A percentile compares a stretch with the other conserved stretches of the same genome.
These are phyloP conservation scores for Saguinus oedipus DNA, from an alignment of 2,797 vertebrate genomes.

Conservation along the genomic window DNA sequence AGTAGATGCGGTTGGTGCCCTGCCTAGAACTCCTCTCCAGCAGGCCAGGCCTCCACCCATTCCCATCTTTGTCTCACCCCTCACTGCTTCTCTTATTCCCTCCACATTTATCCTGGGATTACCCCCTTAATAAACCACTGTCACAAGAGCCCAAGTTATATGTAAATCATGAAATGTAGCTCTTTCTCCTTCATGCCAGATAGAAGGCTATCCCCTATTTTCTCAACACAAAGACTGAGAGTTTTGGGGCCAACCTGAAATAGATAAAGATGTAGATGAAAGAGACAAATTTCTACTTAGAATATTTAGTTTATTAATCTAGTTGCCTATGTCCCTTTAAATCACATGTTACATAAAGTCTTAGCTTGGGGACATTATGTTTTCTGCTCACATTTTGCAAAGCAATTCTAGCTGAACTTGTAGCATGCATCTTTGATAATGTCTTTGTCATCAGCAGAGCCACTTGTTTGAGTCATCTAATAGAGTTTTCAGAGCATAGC, in stretches of 20 bases:
- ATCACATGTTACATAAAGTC: neutral
- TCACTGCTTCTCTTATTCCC: neutral
- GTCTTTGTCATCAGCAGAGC: constrained; percentile 36
- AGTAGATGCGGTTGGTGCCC: no score
- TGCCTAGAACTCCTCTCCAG: neutral
- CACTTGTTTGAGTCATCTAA: constrained; percentile 58
- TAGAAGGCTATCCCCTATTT: neutral
- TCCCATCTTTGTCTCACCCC: neutral
- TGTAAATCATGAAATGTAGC: no score
- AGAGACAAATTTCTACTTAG: neutral
- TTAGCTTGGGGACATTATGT: neutral
- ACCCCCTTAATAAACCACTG: neutral
- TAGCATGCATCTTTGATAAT: neutral
- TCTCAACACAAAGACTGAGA: neutral
- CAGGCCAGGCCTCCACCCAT: neutral
- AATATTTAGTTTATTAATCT: no score
- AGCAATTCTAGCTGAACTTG: neutral
- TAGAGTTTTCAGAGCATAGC: constrained; percentile 24
- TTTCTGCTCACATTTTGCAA: neutral
- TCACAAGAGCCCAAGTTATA: neutral
- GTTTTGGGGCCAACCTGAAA: neutral
- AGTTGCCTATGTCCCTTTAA: neutral
- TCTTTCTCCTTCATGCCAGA: accelerated
- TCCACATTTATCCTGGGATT: neutral
- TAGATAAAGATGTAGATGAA: neutral